Percentiles rank a stretch among this genome's conserved stretches.
These are phyloP conservation scores for Agrochola litura DNA, from an alignment of 2,888 invertebrate genomes.

Conservation along the genomic window DNA sequence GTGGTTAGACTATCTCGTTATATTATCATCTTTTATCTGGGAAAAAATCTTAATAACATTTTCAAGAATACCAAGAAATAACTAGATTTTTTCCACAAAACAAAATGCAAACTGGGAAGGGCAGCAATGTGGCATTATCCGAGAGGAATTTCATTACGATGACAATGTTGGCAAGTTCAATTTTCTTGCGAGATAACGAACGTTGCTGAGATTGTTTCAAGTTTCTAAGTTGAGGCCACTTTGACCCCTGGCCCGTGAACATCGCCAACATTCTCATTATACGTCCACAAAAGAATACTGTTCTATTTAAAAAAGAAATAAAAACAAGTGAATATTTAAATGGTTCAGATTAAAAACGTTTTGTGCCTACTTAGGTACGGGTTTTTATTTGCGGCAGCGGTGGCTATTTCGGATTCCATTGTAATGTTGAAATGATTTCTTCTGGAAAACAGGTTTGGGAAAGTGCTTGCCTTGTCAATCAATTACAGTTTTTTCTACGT, in stretches of 20 bases:
- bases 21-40: constrained; percentile 36
- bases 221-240: constrained; percentile 83
- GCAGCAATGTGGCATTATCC: constrained; percentile 68
- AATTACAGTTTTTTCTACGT: constrained; percentile 19
- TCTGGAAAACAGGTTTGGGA: constrained; percentile 27
- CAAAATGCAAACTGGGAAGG: constrained; percentile 58
- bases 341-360: constrained; percentile 61
- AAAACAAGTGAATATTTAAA: constrained; percentile 70
- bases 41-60: constrained; percentile 49
- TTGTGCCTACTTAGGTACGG: constrained; percentile 35
- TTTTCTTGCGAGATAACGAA: constrained; percentile 85
- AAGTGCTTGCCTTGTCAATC: constrained; percentile 40
- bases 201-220: constrained; percentile 85
- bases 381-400: constrained; percentile 38
- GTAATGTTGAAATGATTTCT: constrained; percentile 48
- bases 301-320: constrained; percentile 74
- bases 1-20: constrained; percentile 32
- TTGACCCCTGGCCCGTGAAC: constrained; percentile 87
- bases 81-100: constrained; percentile 50
- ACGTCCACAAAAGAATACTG: constrained; percentile 80
- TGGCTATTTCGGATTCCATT: constrained; percentile 32
- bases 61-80: constrained; percentile 40
- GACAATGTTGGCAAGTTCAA: constrained; percentile 86
- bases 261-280: constrained; percentile 85
- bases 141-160: constrained; percentile 87